These are phyloP conservation scores for Lophochroa leadbeateri DNA, from an alignment of 2,113 vertebrate genomes.

Conservation along the genomic window DNA sequence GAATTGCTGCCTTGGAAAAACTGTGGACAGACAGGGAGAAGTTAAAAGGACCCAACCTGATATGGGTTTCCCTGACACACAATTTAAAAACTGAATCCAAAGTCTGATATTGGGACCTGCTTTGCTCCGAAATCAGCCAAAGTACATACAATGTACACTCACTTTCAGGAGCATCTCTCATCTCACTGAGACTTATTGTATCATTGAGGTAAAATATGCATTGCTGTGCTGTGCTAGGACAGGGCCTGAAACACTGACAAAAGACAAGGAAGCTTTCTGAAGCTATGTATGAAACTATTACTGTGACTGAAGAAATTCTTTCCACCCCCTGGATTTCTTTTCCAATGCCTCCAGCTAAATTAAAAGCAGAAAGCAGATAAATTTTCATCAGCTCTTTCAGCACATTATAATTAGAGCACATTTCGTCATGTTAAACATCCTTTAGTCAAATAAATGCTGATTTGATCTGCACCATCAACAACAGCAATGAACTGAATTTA, in stretches of 20 bases:
- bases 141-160: accelerated
- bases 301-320: background rate
- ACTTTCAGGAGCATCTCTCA: background rate
- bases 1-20: background rate
- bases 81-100: background rate
- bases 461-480: conserved; percentile 12
- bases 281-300: background rate
- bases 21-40: background rate
- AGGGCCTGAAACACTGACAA: background rate
- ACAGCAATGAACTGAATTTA: background rate
- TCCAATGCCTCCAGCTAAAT: conserved; percentile 52
- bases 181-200: background rate
- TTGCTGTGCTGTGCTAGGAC: background rate
- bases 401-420: conserved; percentile 42
- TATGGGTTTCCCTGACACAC: background rate
- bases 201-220: accelerated
- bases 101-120: background rate
- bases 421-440: conserved; percentile 14
- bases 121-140: background rate
- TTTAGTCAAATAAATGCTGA: conserved; percentile 21
- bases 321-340: conserved; percentile 7
- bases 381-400: conserved; percentile 31
- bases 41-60: background rate
- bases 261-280: background rate
- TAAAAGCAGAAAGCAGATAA: conserved; percentile 25